Conservation (phyloP, 2,113 vertebrate species). For the Globicephala melas region DNA sequence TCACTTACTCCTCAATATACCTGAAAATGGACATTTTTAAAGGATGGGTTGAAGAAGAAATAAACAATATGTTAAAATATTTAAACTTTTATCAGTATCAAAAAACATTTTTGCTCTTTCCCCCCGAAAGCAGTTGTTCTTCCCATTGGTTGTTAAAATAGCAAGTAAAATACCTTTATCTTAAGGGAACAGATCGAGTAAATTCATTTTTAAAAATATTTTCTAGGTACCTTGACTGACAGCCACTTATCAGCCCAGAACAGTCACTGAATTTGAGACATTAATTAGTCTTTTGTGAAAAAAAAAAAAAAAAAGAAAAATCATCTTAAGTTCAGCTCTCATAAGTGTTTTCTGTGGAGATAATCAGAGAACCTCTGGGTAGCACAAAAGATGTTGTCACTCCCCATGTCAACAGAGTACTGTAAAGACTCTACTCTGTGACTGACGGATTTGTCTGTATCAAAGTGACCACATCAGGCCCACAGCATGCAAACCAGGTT, state of each 20-base stretch:
- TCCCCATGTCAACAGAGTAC: neutral
- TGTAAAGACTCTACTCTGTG: neutral
- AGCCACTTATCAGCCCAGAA: neutral
- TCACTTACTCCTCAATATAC: neutral
- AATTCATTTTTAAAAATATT: neutral
- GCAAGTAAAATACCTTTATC: neutral
- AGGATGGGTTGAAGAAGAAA: neutral
- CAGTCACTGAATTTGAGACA: neutral
- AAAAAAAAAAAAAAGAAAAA: constrained; percentile 26
- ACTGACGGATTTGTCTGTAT: neutral
- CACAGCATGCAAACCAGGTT: neutral
- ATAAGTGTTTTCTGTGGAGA: neutral
- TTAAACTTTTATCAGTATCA: neutral
- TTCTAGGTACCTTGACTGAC: neutral
- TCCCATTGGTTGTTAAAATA: neutral
- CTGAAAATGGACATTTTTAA: neutral
- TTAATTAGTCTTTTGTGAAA: neutral
- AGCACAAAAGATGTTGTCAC: neutral
- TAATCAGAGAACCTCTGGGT: neutral
- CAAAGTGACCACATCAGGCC: neutral
- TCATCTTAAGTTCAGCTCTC: neutral
- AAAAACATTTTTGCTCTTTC: neutral
- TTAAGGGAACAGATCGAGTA: neutral
- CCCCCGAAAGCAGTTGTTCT: neutral
- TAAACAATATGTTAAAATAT: neutral